Base-by-base conservation (phyloP, 2,797 vertebrate genomes). In the Spizella passerina region DNA sequence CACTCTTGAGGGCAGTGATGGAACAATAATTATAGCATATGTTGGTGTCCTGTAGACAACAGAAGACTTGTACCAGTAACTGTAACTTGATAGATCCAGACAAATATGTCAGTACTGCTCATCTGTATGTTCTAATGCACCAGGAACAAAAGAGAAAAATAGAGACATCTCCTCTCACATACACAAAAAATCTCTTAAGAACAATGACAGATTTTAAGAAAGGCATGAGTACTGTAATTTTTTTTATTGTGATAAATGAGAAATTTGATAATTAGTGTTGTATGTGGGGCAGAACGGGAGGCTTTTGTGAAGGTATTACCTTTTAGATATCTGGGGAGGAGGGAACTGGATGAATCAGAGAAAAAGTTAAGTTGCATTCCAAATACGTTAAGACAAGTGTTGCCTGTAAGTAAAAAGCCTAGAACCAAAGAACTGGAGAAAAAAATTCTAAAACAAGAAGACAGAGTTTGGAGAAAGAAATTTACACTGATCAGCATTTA, bases 11-110 rank as follows among this genome's bases (percentile, higher is more conserved):
- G 87, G 47, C 66, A 94, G 73, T 49, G 90, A 90, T 79, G 80
- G 80, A 91, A 87, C 91, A 85, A 93, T 88, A 82, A 88, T 86
- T 83, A 84, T 82, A 86, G 52, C 85, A 63, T 90, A 94, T 83
- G 91, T 82, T 8, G 4, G 29, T 72, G 64, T 88, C 50, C 65
- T 84, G 26, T 36, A 88, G 87, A 91, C 50, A 94, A 59, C 63
- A 79, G 61, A 94, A 90, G 32, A 36, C 32, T 91, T 90, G 70
- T 90, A 81, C 46, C 10, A 22, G 17, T 65, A 91, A 83, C 50
- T 52, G 61, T 72, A 86, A 71, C 79, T 81, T 89, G 82, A 71
- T 79, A 75, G 61, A 87, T 88, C 49, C 65, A 86, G 65, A 75
- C 1, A 4, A 75, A 90, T 72, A 61, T 63, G 61, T 50, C 76